phyloP scores from a whole-genome alignment of 2,888 invertebrate genomes.

The Pegoplata infirma region DNA sequence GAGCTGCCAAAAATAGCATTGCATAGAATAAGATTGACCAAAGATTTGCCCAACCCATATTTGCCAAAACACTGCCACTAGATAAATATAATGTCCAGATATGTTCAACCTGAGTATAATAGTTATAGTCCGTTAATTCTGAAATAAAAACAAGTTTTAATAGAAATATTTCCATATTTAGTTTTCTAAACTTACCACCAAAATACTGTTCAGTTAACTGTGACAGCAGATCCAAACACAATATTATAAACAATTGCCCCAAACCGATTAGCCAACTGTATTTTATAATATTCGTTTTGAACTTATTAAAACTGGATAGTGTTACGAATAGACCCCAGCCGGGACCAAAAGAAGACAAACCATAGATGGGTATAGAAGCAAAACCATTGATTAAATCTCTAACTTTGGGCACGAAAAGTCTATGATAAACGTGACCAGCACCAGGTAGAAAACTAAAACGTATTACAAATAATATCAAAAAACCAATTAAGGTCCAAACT shows the following conservation, averaged over 20 bases:
- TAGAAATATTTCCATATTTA: too few relatives aligned
- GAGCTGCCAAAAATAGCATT: constrained; percentile 86
- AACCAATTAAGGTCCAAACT: constrained; percentile 59
- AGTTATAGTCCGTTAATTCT: constrained; percentile 45
- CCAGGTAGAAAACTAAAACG: constrained; percentile 70
- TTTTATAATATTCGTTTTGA: constrained; percentile 83
- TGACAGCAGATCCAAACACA: constrained; percentile 82
- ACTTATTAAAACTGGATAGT: constrained; percentile 89
- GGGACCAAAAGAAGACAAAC: constrained; percentile 88
- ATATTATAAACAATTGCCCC: constrained; percentile 67
- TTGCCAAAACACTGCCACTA: constrained; percentile 68
- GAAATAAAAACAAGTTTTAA: constrained; percentile 12
- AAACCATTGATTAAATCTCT: constrained; percentile 15
- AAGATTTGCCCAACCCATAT: constrained; percentile 80
- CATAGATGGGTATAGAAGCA: constrained; percentile 59
- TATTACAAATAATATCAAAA: constrained; percentile 66
- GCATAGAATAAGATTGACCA: constrained; percentile 88
- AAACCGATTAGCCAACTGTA: constrained; percentile 70
- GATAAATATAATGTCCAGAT: constrained; percentile 70
- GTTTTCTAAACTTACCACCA: constrained; percentile 28
- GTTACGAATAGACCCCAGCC: constrained; percentile 90
- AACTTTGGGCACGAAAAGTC: constrained; percentile 39
- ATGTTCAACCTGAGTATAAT: constrained; percentile 56
- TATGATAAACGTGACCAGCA: constrained; percentile 56
- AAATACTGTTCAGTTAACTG: constrained; percentile 83